Conservation (phyloP, 2,113 vertebrate genomes). For the Scomber scombrus region DNA sequence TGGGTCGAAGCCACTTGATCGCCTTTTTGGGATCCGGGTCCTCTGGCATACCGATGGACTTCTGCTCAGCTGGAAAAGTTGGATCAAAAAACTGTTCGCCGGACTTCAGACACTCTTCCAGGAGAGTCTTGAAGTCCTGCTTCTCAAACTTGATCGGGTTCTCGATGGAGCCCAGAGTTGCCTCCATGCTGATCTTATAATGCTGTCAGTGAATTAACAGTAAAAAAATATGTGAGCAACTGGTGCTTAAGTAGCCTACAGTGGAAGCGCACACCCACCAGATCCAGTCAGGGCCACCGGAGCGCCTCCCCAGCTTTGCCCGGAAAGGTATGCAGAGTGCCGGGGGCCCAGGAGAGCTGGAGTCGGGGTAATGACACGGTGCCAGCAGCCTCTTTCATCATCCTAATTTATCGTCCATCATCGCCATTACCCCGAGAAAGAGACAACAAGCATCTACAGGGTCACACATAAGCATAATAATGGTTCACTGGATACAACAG, state of each 20-base stretch:
- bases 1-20: conserved; percentile 83
- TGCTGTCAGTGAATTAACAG: conserved; percentile 21
- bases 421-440: neutral
- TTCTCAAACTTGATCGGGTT: conserved; percentile 79
- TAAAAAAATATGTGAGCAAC: conserved; percentile 2
- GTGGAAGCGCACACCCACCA: conserved; percentile 56
- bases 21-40: conserved; percentile 80
- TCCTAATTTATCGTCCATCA: conserved; percentile 28
- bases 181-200: conserved; percentile 43
- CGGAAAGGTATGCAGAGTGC: conserved; percentile 65
- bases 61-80: conserved; percentile 77
- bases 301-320: conserved; percentile 58
- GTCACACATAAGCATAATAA: neutral
- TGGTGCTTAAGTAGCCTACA: conserved; percentile 54
- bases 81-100: conserved; percentile 79
- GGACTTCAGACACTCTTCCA: conserved; percentile 69
- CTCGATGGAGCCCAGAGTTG: conserved; percentile 70
- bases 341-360: conserved; percentile 28
- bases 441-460: neutral
- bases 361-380: conserved; percentile 69
- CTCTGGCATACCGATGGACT: conserved; percentile 78
- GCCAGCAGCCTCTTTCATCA: conserved; percentile 51
- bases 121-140: conserved; percentile 66
- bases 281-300: neutral
- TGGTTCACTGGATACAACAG: neutral